Conservation (phyloP, 30 jellyfish, hydroid and myxozoan genomes). For the Euphysa ruthae region DNA sequence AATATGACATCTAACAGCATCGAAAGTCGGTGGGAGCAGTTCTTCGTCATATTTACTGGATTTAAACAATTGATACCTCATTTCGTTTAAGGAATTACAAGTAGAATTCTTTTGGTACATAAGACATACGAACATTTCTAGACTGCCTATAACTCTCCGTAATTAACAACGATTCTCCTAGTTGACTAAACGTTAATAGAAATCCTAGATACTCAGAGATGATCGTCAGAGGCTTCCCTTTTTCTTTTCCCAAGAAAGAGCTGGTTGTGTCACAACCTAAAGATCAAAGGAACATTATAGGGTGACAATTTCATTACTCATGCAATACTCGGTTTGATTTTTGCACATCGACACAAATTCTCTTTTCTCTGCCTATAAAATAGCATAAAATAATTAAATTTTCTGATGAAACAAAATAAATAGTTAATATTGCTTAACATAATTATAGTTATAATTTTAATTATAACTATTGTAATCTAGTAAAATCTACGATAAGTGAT, state of each 20-base stretch:
- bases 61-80: conserved; percentile 25
- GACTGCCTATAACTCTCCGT: background rate
- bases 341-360: no score
- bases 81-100: no score
- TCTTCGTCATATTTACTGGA: conserved; percentile 44
- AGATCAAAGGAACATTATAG: background rate
- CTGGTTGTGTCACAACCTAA: conserved; percentile 45
- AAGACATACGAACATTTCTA: conserved; percentile 10
- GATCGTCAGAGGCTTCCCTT: background rate
- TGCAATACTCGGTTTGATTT: no score
- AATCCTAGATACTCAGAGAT: background rate
- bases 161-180: background rate
- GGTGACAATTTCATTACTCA: background rate
- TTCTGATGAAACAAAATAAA: no score
- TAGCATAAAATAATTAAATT: no score
- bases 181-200: background rate
- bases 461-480: no score
- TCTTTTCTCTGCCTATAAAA: no score
- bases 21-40: conserved; percentile 43
- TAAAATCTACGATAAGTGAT: no score
- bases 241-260: conserved; percentile 8
- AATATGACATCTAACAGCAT: conserved; percentile 26
- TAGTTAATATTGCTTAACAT: no score
- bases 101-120: conserved; percentile 8
- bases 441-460: no score